Base-by-base conservation (phyloP, 2,113 vertebrate genomes). In the Phylloscopus trochiloides region DNA sequence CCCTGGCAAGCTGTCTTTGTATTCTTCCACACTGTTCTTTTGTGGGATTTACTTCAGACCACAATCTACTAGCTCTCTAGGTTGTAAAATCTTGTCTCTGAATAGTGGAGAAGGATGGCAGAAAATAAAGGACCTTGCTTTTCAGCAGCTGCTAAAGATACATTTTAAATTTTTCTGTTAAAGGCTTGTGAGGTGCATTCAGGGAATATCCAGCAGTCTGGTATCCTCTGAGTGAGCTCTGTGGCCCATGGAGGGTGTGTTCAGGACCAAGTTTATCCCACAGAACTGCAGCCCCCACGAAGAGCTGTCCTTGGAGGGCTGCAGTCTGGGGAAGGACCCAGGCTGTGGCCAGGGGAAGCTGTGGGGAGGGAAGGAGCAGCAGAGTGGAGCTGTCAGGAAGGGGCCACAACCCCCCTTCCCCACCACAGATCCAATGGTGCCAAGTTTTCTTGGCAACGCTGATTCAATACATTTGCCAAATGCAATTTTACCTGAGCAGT, bases 401-500 rank as follows among this genome's bases (percentile, higher is more conserved):
- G 14, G 55, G 40, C 59, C 57, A 52, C 77, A 55, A 2, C 16
- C 29, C 15, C 20, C 12, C 43, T 36, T 66, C 31, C 38, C 14
- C 55, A 5, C 20, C 3, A 2, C 2, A 1, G 19, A 34, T 9
- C 57, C 86, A 54, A 5, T 9, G 20, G 38, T 87, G 50, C 88
- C 73, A 92, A 36, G 40, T 54, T 26, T 82, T 85, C 65, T 45
- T 81, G 88, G 81, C 77, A 80, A 50, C 1, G 0, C 63, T 48
- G 25, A 34, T 50, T 36, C 50, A 59, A 52, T n/a, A 15, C 19
- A 0, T 52, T 67, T 87, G 68, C 91, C 70, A 94, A 84, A 66
- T 66, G n/a, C 59, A 50, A 62, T 90, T 94, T 81, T 74, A 88
- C 86, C 59, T 85, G 22, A 92, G 88, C n/a, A n/a, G n/a, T 81